Evolutionary conservation across 2,113 vertebrate genomes (phyloP), one percentile per base, ranked within the genome.

Genomic region (Catharus bicknelli): DNA sequence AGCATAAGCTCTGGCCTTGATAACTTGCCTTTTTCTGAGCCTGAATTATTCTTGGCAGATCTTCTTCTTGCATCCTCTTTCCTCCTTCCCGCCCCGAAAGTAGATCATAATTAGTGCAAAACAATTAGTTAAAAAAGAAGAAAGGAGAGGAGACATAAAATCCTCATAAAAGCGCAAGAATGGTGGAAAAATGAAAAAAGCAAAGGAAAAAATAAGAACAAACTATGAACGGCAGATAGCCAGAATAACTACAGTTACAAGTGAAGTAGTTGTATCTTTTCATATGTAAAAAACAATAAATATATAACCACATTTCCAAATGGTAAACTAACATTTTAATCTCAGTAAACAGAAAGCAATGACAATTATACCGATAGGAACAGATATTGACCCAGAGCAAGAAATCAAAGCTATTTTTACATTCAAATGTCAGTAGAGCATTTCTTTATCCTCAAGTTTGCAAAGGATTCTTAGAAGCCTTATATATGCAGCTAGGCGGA

Each of bases 401-500:
- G 54, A 63, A 73, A 57, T 58, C 72, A 81, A 90, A 61, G 51
- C 61, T 94, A 57, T 82, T 84, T 94, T 93, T 85, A 48, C 80
- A 72, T 95, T 90, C 77, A 63, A 74, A 51, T 75, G 42, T 81
- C 59, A 69, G 50, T 75, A 72, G 36, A 13, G 13, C 54, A 27
- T 93, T 78, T 77, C 50, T 91, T 96, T 95, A 85, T 93, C 22
- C 67, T 90, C 86, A 82, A 82, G 92, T 93, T 96, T 94, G 91
- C 87, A 95, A 94, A 91, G 81, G 90, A 78, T 93, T 95, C 77
- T 75, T 70, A 90, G 70, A 90, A 97, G 76, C 66, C 74, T 73
- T 45, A 50, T 83, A 69, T 32, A 83, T 50, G 90, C 94, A 77
- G 93, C 90, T 90, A 91, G 26, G 85, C 72, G 59, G 84, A 92